A percentile compares a stretch with the other conserved stretches of the same genome.
phyloP scores from a whole-genome alignment of 2,113 vertebrate genomes.

The Turnix velox region DNA sequence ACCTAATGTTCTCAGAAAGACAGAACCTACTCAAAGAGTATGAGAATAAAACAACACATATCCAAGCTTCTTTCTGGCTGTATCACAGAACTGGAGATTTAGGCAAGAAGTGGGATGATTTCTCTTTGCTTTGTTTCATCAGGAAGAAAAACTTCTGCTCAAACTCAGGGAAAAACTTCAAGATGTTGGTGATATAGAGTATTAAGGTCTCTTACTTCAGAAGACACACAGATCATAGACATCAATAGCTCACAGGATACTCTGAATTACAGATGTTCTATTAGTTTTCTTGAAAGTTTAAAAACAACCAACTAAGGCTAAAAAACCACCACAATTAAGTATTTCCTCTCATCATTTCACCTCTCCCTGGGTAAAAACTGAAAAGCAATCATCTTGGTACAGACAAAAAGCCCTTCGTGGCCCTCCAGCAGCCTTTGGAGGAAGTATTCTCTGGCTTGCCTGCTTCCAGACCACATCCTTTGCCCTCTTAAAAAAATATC shows the following conservation, averaged over 20 bases:
- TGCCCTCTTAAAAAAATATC: not conserved
- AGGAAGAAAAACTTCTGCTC: not conserved
- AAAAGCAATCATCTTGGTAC: not conserved
- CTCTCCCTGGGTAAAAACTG: not conserved
- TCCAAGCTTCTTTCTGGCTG: not conserved
- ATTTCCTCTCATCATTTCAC: not conserved
- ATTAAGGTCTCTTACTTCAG: not conserved
- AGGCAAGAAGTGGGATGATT: accelerated
- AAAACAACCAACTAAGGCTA: not conserved
- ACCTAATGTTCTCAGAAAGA: not conserved
- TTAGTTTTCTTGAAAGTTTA: not conserved
- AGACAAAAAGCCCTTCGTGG: not conserved
- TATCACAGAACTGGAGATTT: not conserved
- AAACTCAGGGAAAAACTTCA: not conserved
- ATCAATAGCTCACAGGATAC: not conserved
- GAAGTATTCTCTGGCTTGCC: not conserved
- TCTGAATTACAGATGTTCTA: not conserved
- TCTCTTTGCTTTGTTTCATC: not conserved
- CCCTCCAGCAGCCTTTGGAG: not conserved
- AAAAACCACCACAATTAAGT: not conserved
- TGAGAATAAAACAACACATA: not conserved
- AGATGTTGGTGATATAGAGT: not conserved
- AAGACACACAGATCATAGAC: not conserved
- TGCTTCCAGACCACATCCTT: not conserved
- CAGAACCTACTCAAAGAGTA: not conserved